These are phyloP conservation scores for Tyrophagus putrescentiae DNA, from an alignment of 1,140 invertebrate genomes.

Conservation along the genomic window DNA sequence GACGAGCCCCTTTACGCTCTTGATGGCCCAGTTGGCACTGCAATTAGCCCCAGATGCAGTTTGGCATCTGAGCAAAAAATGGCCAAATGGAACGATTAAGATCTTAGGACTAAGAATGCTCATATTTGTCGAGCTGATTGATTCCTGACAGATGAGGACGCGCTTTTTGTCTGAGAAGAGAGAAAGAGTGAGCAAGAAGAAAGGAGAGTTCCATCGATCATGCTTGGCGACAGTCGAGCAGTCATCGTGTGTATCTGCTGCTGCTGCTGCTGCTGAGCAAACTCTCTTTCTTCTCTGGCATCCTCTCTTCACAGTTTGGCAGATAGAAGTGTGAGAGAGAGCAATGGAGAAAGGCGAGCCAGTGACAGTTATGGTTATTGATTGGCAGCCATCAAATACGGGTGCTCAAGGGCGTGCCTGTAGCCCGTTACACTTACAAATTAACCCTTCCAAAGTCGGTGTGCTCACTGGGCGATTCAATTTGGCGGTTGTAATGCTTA, in stretches of 20 bases:
- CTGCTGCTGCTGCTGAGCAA: too few species aligned
- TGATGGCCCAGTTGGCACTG: too few species aligned
- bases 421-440: too few species aligned
- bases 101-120: not conserved
- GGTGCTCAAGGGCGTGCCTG: not conserved
- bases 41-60: too few species aligned
- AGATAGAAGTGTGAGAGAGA: not conserved
- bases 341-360: not conserved
- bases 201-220: slow-evolving; percentile 13
- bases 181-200: too few species aligned
- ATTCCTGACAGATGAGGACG: not conserved
- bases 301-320: not conserved
- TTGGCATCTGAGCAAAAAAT: not conserved
- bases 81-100: not conserved
- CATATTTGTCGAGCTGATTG: slow-evolving; percentile 10
- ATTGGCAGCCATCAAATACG: not conserved
- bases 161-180: not conserved
- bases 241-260: too few species aligned
- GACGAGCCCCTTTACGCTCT: too few species aligned
- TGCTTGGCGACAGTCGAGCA: not conserved
- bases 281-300: too few species aligned
- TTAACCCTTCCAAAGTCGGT: too few species aligned
- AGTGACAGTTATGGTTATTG: slow-evolving; percentile 12
- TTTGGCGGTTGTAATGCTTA: too few species aligned
- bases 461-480: too few species aligned